These are phyloP conservation scores for Vanessa cardui DNA, from an alignment of 2,888 invertebrate genomes.

Conservation along the genomic window DNA sequence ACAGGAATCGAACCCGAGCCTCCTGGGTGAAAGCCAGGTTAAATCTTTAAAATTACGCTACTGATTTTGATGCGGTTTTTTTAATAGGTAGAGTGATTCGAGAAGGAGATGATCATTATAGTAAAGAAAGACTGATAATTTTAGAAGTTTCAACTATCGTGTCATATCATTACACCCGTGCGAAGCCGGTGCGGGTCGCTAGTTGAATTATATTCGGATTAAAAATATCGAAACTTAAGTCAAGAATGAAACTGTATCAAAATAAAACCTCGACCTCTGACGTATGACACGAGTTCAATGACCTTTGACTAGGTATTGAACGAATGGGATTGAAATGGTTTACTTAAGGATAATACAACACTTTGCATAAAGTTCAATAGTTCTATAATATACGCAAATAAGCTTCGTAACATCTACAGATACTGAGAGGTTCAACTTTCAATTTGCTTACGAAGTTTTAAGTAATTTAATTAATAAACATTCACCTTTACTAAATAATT, in stretches of 20 bases:
- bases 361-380: neutral
- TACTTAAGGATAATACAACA: neutral
- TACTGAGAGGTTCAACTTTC: neutral
- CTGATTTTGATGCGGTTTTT: too few relatives aligned
- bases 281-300: neutral
- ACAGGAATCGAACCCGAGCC: constrained; percentile 90
- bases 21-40: constrained; percentile 89
- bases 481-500: neutral
- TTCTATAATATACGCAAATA: neutral
- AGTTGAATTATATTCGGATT: too few relatives aligned
- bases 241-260: too few relatives aligned
- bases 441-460: neutral
- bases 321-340: constrained; percentile 5
- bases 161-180: too few relatives aligned
- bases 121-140: too few relatives aligned
- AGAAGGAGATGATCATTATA: too few relatives aligned
- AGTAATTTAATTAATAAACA: neutral
- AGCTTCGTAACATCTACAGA: neutral
- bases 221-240: too few relatives aligned
- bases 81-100: too few relatives aligned
- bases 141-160: too few relatives aligned
- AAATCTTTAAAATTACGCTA: too few relatives aligned
- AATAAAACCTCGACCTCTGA: constrained; percentile 4
- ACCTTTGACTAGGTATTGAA: constrained; percentile 9
- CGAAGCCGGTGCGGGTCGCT: too few relatives aligned